Conservation (phyloP, 1,140 invertebrate species). For the Aphis gossypii region DNA sequence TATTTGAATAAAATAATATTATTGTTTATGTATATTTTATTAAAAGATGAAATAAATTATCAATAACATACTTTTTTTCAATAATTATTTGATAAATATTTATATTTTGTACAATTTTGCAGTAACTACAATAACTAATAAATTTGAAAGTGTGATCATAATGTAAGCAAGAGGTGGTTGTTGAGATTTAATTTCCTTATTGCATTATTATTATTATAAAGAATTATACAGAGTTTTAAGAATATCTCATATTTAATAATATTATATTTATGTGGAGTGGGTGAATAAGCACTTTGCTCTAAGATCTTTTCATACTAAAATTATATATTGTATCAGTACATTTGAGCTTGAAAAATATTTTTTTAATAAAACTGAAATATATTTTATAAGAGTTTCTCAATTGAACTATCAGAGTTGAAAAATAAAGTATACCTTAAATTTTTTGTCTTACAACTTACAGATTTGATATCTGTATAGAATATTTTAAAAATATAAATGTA, state of each 20-base stretch:
- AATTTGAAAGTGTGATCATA: not conserved
- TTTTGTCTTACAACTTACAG: too few species aligned
- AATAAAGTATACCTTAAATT: too few species aligned
- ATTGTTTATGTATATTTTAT: constrained; percentile 46
- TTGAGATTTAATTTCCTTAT: not conserved
- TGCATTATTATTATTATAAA: not conserved
- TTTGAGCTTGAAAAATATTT: too few species aligned
- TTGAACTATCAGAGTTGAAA: too few species aligned
- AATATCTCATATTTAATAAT: too few species aligned
- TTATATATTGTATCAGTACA: too few species aligned
- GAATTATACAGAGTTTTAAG: too few species aligned
- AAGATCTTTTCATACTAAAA: too few species aligned
- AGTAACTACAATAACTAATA: not conserved
- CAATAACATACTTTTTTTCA: constrained; percentile 1
- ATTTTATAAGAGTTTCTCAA: too few species aligned
- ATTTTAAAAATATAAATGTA: not conserved
- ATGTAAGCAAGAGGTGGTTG: not conserved
- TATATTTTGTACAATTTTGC: not conserved
- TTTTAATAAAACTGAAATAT: too few species aligned
- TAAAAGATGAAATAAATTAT: constrained; percentile 21
- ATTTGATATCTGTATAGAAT: not conserved
- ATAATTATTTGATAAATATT: constrained; percentile 23
- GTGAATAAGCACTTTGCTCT: too few species aligned
- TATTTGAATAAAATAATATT: constrained; percentile 3
- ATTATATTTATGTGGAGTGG: too few species aligned